Conservation (phyloP, 2,797 vertebrate species). For the Onychomys leucogaster region DNA sequence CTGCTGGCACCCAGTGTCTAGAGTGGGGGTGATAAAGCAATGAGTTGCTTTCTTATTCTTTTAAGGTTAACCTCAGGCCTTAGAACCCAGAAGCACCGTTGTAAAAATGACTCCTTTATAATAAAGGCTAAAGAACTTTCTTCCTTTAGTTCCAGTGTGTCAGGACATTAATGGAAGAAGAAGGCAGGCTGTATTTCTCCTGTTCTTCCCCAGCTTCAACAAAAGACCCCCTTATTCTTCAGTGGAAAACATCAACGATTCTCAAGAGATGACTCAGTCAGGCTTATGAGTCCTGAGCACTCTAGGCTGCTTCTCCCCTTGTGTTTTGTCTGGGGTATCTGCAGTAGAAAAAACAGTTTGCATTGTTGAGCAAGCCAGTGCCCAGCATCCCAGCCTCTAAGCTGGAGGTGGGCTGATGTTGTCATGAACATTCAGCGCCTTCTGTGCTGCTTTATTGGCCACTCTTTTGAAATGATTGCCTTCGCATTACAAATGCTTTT, state of each 20-base stretch:
- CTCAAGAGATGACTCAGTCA: neutral
- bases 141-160: neutral
- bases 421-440: neutral
- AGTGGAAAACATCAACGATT: neutral
- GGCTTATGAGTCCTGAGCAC: neutral
- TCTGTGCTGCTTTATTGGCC: neutral
- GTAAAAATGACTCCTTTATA: neutral
- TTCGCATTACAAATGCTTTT: neutral
- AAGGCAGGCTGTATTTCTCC: neutral
- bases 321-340: neutral
- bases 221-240: neutral
- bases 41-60: constrained; percentile 23
- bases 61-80: neutral
- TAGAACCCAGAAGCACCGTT: neutral
- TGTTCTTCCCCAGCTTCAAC: neutral
- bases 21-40: neutral
- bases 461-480: constrained; percentile 21
- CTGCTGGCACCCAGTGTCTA: neutral
- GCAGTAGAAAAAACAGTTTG: neutral
- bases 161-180: neutral
- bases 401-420: neutral
- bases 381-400: neutral
- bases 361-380: neutral
- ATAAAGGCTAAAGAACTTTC: neutral
- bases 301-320: neutral